These are phyloP conservation scores for Drosophila lacertosa DNA, from an alignment of 1,140 invertebrate species.

Conservation along the genomic window DNA sequence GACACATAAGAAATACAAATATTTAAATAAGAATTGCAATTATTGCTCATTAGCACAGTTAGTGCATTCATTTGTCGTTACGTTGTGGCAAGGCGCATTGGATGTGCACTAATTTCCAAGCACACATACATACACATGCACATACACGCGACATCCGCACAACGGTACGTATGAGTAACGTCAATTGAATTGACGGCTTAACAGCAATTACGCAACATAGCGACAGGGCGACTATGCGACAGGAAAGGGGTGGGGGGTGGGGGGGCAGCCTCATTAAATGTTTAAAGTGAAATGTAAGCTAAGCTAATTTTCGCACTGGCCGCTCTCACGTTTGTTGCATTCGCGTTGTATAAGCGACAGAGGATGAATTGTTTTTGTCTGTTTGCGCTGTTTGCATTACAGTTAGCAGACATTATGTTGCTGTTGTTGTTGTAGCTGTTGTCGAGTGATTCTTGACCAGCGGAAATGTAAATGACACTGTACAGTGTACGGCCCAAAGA, in stretches of 20 bases:
- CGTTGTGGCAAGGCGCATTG: conserved; percentile 9
- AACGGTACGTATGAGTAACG: conserved; percentile 77
- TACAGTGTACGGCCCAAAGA: background rate
- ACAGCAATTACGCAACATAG: conserved; percentile 68
- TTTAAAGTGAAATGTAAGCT: conserved; percentile 62
- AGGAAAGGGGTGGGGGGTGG: background rate
- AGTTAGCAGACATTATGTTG: conserved; percentile 23
- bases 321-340: conserved; percentile 26
- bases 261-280: conserved; percentile 64
- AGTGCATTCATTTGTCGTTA: background rate
- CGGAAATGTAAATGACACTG: conserved; percentile 28
- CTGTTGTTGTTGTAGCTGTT: conserved; percentile 1
- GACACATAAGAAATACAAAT: too few species aligned
- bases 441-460: conserved; percentile 22
- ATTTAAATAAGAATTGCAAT: too few species aligned
- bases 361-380: conserved; percentile 16
- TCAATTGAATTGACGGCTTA: conserved; percentile 79
- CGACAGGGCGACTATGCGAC: conserved; percentile 12
- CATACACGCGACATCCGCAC: conserved; percentile 52
- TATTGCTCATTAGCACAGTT: background rate
- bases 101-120: conserved; percentile 35
- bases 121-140: conserved; percentile 15
- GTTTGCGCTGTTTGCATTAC: conserved; percentile 1
- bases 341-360: conserved; percentile 24
- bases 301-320: conserved; percentile 64